phyloP scores from a whole-genome alignment of 1,140 invertebrate species.

The Neodiprion pinetum region DNA sequence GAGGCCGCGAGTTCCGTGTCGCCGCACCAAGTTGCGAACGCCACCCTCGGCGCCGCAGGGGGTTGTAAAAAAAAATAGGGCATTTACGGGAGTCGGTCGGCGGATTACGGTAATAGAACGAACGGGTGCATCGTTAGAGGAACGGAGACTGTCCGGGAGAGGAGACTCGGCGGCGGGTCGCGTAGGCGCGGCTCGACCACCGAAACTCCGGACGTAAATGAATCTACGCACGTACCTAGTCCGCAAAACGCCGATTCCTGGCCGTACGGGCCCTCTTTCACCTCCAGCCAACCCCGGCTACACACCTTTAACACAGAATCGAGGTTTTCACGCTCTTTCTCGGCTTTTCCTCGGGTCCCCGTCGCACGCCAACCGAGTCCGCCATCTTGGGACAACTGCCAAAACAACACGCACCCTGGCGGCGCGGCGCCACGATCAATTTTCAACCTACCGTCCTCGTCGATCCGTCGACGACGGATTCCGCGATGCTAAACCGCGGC shows the following conservation, averaged over 20 bases:
- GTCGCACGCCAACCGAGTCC: conserved; percentile 48
- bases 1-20: not conserved
- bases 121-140: not conserved
- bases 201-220: not conserved
- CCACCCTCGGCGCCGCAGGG: too few species aligned
- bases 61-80: too few species aligned
- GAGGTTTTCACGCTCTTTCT: conserved; percentile 47
- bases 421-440: conserved; percentile 25
- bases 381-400: conserved; percentile 54
- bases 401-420: conserved; percentile 32
- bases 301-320: conserved; percentile 52
- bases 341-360: conserved; percentile 47
- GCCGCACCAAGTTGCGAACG: too few species aligned
- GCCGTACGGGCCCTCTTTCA: conserved; percentile 1
- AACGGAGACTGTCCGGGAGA: not conserved
- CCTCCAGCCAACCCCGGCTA: conserved; percentile 25
- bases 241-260: not conserved
- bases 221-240: conserved; percentile 14
- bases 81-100: not conserved
- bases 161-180: not conserved
- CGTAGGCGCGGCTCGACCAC: conserved; percentile 11
- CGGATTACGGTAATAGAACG: not conserved
- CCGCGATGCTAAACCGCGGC: too few species aligned
- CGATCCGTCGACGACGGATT: not conserved
- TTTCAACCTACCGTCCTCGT: conserved; percentile 15